Conservation (phyloP, 2,888 invertebrate genomes). For the Notodonta dromedarius region DNA sequence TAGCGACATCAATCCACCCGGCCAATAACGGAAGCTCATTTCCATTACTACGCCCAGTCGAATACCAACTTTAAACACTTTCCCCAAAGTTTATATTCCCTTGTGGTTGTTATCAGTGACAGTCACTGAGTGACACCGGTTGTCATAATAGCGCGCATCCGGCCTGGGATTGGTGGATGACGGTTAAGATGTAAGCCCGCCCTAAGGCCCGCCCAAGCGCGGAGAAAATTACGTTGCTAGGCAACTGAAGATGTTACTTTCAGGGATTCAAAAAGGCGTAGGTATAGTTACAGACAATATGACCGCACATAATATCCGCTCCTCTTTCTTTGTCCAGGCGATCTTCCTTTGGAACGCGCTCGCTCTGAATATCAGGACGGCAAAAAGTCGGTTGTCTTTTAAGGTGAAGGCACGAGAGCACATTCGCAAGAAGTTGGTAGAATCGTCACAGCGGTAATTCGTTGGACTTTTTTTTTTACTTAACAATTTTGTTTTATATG, state of each 20-base stretch:
- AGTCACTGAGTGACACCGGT: slow-evolving; percentile 62
- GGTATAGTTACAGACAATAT: too few relatives aligned
- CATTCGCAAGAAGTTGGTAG: too few relatives aligned
- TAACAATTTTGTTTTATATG: too few relatives aligned
- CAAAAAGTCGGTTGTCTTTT: too few relatives aligned
- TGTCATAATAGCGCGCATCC: slow-evolving; percentile 77
- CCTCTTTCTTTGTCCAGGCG: too few relatives aligned
- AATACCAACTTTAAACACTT: slow-evolving; percentile 21
- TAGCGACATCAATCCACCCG: slow-evolving; percentile 28
- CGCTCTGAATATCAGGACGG: too few relatives aligned
- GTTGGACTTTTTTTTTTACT: too few relatives aligned
- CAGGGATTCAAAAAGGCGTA: neutral
- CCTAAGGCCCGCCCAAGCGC: slow-evolving; percentile 52
- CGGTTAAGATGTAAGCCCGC: slow-evolving; percentile 43
- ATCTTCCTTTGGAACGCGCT: too few relatives aligned
- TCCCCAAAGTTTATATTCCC: slow-evolving; percentile 30
- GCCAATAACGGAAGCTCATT: slow-evolving; percentile 62
- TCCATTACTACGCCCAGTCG: slow-evolving; percentile 19
- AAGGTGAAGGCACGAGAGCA: too few relatives aligned
- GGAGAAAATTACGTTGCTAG: slow-evolving; percentile 50
- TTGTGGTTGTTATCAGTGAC: slow-evolving; percentile 47
- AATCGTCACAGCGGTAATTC: too few relatives aligned
- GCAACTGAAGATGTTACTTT: slow-evolving; percentile 41
- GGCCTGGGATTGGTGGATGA: slow-evolving; percentile 63
- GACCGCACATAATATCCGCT: too few relatives aligned